These are phyloP conservation scores for Eptesicus fuscus DNA, from an alignment of 2,113 vertebrate species.

Conservation along the genomic window DNA sequence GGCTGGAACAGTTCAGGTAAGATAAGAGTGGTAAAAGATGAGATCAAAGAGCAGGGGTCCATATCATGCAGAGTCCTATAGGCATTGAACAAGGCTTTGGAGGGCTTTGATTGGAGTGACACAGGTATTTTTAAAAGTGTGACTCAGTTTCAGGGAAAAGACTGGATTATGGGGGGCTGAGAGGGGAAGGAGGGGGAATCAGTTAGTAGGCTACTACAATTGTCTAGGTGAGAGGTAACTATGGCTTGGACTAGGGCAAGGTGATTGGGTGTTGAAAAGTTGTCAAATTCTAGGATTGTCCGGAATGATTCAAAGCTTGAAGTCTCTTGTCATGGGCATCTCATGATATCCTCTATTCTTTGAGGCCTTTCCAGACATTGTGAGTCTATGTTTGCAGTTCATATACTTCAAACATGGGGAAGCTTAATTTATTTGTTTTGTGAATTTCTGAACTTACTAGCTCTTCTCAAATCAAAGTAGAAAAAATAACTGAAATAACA, in stretches of 20 bases:
- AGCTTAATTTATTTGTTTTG: background rate
- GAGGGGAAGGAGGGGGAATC: background rate
- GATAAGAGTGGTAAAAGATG: background rate
- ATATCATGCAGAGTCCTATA: background rate
- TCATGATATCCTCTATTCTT: background rate
- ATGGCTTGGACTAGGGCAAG: background rate
- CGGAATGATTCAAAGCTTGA: background rate
- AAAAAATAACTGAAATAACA: background rate
- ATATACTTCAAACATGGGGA: background rate
- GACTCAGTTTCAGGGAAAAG: background rate
- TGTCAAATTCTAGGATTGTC: background rate
- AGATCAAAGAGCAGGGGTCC: background rate
- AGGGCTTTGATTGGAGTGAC: background rate
- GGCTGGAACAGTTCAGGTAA: background rate
- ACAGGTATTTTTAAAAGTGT: background rate
- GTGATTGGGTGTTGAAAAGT: background rate
- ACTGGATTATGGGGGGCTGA: background rate
- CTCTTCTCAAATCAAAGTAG: slow-evolving; percentile 2
- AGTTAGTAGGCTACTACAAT: background rate
- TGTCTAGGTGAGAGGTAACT: background rate
- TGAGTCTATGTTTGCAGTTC: background rate
- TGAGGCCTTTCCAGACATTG: background rate
- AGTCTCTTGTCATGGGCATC: background rate
- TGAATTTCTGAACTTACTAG: background rate
- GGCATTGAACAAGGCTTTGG: background rate